Percentiles rank a stretch among this genome's conserved stretches.
Conservation (phyloP, 2,888 invertebrate species). For the Drosophila lutescens region DNA sequence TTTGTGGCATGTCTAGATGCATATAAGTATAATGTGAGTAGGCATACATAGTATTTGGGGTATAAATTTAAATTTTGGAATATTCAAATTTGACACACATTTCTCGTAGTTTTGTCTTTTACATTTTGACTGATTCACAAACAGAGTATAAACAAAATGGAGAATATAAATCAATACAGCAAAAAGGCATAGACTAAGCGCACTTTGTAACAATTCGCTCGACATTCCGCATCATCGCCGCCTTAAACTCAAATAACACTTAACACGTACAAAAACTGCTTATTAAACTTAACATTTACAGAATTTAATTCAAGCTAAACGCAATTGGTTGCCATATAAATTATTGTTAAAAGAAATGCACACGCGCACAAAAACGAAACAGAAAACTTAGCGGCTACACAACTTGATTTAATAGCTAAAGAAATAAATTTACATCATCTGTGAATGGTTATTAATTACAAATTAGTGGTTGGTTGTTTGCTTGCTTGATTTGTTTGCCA, state of each 20-base stretch:
- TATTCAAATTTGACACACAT: constrained; percentile 56
- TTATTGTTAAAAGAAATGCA: constrained; percentile 57
- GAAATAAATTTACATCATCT: constrained; percentile 58
- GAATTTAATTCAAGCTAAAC: constrained; percentile 73
- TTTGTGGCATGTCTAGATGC: constrained; percentile 32
- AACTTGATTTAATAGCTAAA: constrained; percentile 34
- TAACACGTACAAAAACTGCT: constrained; percentile 59
- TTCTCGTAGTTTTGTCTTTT: constrained; percentile 22
- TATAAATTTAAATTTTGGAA: constrained; percentile 42
- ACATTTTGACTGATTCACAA: constrained; percentile 42
- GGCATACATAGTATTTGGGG: constrained; percentile 36
- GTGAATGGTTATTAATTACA: constrained; percentile 65
- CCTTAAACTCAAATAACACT: constrained; percentile 79
- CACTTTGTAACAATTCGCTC: constrained; percentile 41
- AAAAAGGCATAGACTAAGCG: constrained; percentile 31
- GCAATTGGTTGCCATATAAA: constrained; percentile 46
- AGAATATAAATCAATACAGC: constrained; percentile 23
- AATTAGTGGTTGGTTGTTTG: constrained; percentile 56
- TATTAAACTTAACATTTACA: constrained; percentile 59
- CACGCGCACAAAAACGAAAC: constrained; percentile 42
- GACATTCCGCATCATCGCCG: constrained; percentile 28
- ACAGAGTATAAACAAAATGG: constrained; percentile 17
- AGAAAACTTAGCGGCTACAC: constrained; percentile 15
- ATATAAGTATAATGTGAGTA: constrained; percentile 39
- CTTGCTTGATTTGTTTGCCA: constrained; percentile 27